Percentiles rank a stretch among this genome's conserved stretches.
These are phyloP conservation scores for Chironex yamaguchii DNA, from an alignment of 30 jellyfish, hydroid and myxozoan species.

Conservation along the genomic window DNA sequence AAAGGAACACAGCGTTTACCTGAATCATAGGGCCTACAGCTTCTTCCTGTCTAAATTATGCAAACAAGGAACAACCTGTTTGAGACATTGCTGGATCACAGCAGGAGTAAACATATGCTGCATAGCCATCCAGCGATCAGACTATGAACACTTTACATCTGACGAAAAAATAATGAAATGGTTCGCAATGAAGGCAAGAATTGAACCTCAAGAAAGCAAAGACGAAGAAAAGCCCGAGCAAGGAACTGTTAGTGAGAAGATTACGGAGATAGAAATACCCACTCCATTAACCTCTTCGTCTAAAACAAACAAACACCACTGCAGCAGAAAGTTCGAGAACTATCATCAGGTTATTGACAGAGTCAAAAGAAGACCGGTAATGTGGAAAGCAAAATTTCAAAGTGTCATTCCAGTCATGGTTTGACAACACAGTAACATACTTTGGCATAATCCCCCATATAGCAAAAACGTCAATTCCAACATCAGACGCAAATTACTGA, in stretches of 20 bases:
- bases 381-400: conserved; percentile 22
- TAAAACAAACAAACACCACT: conserved; percentile 9
- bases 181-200: conserved; percentile 27
- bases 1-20: too few relatives aligned
- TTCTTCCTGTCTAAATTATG: too few relatives aligned
- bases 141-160: too few relatives aligned
- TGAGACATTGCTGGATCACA: too few relatives aligned
- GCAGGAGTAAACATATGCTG: too few relatives aligned
- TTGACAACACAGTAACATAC: too few relatives aligned
- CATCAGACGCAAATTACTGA: too few relatives aligned
- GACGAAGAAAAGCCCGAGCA: conserved; percentile 22
- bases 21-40: too few relatives aligned
- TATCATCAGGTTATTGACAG: conserved; percentile 10
- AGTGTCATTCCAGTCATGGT: conserved; percentile 51
- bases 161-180: conserved; percentile 20
- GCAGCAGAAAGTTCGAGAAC: conserved; percentile 40
- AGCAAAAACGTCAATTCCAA: too few relatives aligned
- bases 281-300: conserved; percentile 42
- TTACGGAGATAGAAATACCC: conserved; percentile 55
- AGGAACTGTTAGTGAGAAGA: conserved; percentile 41
- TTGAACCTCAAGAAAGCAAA: conserved; percentile 5
- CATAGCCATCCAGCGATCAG: too few relatives aligned
- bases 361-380: conserved; percentile 66
- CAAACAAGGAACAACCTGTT: too few relatives aligned
- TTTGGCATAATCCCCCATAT: too few relatives aligned